Percentiles rank a stretch among this genome's conserved stretches.
Conservation (phyloP, 2,113 vertebrate species). For the Syrmaticus mikado region DNA sequence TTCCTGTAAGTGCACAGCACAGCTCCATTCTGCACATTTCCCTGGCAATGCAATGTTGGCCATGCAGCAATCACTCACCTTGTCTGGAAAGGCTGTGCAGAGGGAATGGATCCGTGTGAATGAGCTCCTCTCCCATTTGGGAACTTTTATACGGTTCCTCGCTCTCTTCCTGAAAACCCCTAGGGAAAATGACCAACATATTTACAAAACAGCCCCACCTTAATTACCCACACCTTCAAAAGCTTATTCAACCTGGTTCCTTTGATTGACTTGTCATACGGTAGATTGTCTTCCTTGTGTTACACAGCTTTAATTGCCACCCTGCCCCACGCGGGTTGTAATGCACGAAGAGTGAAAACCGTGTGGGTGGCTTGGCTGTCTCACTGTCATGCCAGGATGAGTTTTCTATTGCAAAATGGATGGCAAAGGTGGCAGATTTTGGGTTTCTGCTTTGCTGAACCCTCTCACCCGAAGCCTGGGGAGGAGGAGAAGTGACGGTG, state of each 20-base stretch:
- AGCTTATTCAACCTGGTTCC: constrained; percentile 11
- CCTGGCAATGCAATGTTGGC: background rate
- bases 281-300: constrained; percentile 43
- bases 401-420: constrained; percentile 35
- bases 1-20: background rate
- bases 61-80: background rate
- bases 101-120: background rate
- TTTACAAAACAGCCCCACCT: constrained; percentile 62
- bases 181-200: constrained; percentile 29
- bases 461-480: background rate
- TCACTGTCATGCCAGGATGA: constrained; percentile 1
- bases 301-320: constrained; percentile 59
- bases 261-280: constrained; percentile 44
- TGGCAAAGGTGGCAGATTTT: background rate
- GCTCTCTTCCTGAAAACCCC: constrained; percentile 57
- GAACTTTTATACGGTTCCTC: constrained; percentile 57
- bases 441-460: background rate
- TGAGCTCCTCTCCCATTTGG: constrained; percentile 12
- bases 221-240: constrained; percentile 55
- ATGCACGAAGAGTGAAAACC: constrained; percentile 41
- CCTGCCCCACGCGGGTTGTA: background rate
- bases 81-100: background rate
- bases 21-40: background rate
- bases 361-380: constrained; percentile 41
- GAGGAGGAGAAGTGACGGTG: background rate